phyloP scores from a whole-genome alignment of 2,797 vertebrate species.

The Gymnothorax javanicus region DNA sequence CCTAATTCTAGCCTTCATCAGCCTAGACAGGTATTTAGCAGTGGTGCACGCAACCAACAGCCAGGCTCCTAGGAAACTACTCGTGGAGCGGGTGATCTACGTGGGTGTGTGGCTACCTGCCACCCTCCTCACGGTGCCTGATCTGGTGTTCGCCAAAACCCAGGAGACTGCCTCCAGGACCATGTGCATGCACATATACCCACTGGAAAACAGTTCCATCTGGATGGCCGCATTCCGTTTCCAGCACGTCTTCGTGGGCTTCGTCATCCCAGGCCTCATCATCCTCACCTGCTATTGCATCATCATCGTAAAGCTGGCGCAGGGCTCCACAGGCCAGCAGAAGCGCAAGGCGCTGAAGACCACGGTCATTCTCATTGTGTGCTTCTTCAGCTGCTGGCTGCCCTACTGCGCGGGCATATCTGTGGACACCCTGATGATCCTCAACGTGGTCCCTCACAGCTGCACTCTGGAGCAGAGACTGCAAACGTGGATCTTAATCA shows the following conservation, averaged over 20 bases:
- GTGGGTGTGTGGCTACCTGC: slow-evolving; percentile 93
- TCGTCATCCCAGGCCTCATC: slow-evolving; percentile 89
- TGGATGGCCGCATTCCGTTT: slow-evolving; percentile 88
- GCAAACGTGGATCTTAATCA: slow-evolving; percentile 88
- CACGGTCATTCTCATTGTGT: slow-evolving; percentile 91
- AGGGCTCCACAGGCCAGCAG: slow-evolving; percentile 85
- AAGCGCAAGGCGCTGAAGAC: slow-evolving; percentile 96
- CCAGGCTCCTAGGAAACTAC: slow-evolving; percentile 80
- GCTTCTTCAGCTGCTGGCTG: slow-evolving; percentile 95
- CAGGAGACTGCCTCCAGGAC: slow-evolving; percentile 58
- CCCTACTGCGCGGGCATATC: slow-evolving; percentile 90
- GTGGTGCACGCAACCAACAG: slow-evolving; percentile 95
- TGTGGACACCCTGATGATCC: slow-evolving; percentile 82
- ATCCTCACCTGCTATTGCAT: slow-evolving; percentile 95
- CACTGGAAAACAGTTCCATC: slow-evolving; percentile 49
- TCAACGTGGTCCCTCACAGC: slow-evolving; percentile 72
- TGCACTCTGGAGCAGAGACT: slow-evolving; percentile 79
- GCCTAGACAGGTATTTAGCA: slow-evolving; percentile 91
- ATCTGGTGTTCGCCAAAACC: slow-evolving; percentile 84
- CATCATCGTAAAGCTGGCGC: slow-evolving; percentile 88
- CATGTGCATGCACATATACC: slow-evolving; percentile 87
- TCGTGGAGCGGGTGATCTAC: slow-evolving; percentile 88
- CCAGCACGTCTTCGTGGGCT: slow-evolving; percentile 91
- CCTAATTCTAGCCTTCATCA: slow-evolving; percentile 96
- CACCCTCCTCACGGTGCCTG: slow-evolving; percentile 85